These are phyloP conservation scores for Taenaris catops DNA, from an alignment of 2,888 invertebrate genomes.

Conservation along the genomic window DNA sequence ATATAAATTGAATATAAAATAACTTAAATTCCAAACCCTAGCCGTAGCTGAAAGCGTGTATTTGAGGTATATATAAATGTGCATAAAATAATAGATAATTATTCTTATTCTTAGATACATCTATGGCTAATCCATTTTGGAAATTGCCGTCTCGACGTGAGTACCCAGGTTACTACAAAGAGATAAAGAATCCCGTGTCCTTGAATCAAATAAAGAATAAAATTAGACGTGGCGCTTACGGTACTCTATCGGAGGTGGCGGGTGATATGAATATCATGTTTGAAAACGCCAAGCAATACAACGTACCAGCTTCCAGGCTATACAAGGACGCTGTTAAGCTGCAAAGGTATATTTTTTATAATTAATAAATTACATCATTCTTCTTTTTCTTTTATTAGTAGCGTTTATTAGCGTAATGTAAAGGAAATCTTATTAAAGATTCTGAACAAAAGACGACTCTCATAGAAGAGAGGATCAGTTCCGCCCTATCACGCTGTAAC, in stretches of 20 bases:
- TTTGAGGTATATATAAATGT: no score
- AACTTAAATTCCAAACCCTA: no score
- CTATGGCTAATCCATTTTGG: conserved; percentile 95
- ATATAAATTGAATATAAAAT: no score
- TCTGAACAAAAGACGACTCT: no score
- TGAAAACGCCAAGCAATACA: conserved; percentile 96
- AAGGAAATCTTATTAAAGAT: no score
- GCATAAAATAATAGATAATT: no score
- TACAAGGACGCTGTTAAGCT: conserved; percentile 92
- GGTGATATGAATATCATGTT: conserved; percentile 98
- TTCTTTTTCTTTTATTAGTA: no score
- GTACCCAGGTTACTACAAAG: conserved; percentile 98
- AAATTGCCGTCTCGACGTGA: conserved; percentile 93
- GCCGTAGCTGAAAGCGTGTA: no score
- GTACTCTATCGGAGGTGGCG: conserved; percentile 92
- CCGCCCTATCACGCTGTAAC: no score
- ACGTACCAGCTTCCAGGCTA: conserved; percentile 87
- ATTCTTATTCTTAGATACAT: conserved; percentile 82
- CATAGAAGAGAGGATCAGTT: no score
- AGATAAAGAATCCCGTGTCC: conserved; percentile 97
- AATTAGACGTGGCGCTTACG: conserved; percentile 89
- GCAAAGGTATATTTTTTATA: conserved; percentile 80
- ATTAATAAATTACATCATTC: no score
- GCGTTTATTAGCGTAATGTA: no score
- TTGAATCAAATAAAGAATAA: conserved; percentile 94